Percentiles rank a stretch among this genome's conserved stretches.
Conservation (phyloP, 2,113 vertebrate species). For the Nesogale talazaci region DNA sequence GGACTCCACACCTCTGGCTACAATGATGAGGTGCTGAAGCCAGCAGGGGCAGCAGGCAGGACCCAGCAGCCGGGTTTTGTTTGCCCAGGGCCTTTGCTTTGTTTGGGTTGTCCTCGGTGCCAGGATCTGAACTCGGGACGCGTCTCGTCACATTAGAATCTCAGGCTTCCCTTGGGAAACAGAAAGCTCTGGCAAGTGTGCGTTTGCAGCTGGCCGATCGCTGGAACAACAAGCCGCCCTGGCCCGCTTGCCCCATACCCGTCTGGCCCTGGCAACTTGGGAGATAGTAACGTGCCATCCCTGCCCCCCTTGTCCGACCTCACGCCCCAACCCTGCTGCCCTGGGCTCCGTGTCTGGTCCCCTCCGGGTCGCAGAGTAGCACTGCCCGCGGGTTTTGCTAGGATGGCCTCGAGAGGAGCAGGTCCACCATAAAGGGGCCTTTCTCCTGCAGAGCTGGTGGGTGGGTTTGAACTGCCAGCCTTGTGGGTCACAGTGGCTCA, state of each 20-base stretch:
- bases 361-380: too few relatives aligned
- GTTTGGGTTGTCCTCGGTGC: neutral
- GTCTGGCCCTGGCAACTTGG: accelerated
- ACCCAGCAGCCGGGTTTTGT: neutral
- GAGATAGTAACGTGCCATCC: neutral
- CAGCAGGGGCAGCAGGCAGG: neutral
- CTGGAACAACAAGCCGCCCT: neutral
- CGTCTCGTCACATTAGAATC: neutral
- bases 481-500: too few relatives aligned
- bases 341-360: neutral
- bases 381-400: too few relatives aligned
- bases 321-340: too few relatives aligned
- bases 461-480: too few relatives aligned
- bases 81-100: neutral
- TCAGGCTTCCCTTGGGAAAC: constrained; percentile 16
- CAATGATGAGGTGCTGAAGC: neutral
- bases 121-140: neutral
- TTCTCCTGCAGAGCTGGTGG: too few relatives aligned
- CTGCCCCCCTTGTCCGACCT: neutral
- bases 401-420: too few relatives aligned
- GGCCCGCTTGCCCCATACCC: too few relatives aligned
- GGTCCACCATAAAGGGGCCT: too few relatives aligned
- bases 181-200: neutral
- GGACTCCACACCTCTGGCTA: neutral
- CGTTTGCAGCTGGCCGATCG: neutral